Base-by-base conservation (phyloP, 2,888 invertebrate species). In the Alentia gelatinosa region DNA sequence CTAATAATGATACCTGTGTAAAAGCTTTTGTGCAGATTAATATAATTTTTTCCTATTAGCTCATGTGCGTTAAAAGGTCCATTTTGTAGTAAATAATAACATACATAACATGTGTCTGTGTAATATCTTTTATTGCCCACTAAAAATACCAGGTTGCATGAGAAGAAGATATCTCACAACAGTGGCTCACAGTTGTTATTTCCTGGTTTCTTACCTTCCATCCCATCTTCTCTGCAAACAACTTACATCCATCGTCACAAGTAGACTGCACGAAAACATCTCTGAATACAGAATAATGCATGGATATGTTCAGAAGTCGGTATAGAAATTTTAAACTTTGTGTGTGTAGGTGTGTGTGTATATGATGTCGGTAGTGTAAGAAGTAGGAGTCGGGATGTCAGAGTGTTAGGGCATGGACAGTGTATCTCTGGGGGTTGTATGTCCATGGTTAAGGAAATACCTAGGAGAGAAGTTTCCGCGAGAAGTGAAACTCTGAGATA, bases 211-310 rank as follows among this genome's bases (percentile, higher is more conserved):
- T 35, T 63, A 68, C 50, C 89, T 63, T 79, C 79, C 79, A 79
- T 37, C 79, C 79, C 79, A 79, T 35, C 37, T 79, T 79, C 5
- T 79, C 79, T 1, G 79, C 79, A 3, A 79, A 35, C 1, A 79
- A 37, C 39, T 79, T 39, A 26, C 79, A 79, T 12, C 79, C 79
- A 15, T 12, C 79, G 26, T 79, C 79, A 26, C 79, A 79, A 7
- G 79, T 79, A 19, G 79, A 79, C 39, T 79, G 79, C 79, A 79
- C 0, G 23, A 79, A 79, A 1, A 79, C 79, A 39, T 79, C 79
- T 39, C 79, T 79, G 79, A 37, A 79, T 23, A 19, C 19, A 56
- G 19, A 56, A 19, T 3, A 56, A 12, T n/a, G n/a, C 1, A 19
- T 12, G 1, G 3, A 19, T 56, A 12, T 47, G 47, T 47, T 47